Conservation (phyloP, 2,113 vertebrate species). For the Myrmecobius fasciatus region DNA sequence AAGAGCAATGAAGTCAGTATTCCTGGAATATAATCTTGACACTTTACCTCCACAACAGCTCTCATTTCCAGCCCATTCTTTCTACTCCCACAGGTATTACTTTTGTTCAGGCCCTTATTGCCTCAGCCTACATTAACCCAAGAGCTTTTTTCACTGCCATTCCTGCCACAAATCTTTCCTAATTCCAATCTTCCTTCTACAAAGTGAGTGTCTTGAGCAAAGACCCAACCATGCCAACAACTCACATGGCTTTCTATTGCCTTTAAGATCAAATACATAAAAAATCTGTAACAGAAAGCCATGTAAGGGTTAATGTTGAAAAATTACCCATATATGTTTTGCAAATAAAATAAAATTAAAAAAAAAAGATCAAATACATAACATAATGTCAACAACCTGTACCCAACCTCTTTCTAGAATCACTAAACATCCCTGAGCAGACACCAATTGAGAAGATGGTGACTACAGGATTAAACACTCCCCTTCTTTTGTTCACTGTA, state of each 20-base stretch:
- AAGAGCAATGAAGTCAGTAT: neutral
- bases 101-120: neutral
- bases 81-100: neutral
- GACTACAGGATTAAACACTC: neutral
- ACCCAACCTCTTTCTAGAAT: neutral
- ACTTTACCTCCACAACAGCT: neutral
- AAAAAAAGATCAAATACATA: too few relatives aligned
- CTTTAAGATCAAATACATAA: too few relatives aligned
- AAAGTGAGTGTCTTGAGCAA: neutral
- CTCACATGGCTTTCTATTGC: neutral
- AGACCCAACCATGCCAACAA: neutral
- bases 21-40: neutral
- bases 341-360: too few relatives aligned
- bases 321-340: too few relatives aligned
- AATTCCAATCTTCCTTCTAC: neutral
- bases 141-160: neutral
- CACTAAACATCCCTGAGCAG: too few relatives aligned
- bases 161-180: neutral
- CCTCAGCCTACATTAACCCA: neutral
- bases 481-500: neutral
- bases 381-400: neutral
- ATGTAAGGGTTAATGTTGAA: too few relatives aligned
- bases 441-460: neutral
- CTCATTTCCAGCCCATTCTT: neutral
- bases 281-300: too few relatives aligned